These are phyloP conservation scores for Thelaira solivaga DNA, from an alignment of 2,888 invertebrate genomes.

Conservation along the genomic window DNA sequence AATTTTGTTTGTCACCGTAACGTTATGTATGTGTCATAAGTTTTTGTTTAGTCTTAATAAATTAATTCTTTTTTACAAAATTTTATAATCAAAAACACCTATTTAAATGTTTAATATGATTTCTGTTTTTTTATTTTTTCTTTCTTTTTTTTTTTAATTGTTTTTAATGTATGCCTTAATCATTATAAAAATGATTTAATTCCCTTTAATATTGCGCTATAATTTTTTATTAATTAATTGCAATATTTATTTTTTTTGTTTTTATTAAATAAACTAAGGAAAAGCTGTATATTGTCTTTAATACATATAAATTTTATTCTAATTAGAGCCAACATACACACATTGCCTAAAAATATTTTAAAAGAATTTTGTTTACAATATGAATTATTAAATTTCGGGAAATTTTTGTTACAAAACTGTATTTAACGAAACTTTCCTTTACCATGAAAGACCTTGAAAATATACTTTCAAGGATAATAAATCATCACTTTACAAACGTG, in stretches of 20 bases:
- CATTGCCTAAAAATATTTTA: too few species aligned
- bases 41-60: too few species aligned
- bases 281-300: slow-evolving; percentile 59
- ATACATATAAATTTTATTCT: slow-evolving; percentile 26
- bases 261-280: slow-evolving; percentile 26
- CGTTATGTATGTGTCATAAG: neutral
- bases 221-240: slow-evolving; percentile 10
- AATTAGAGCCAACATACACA: neutral
- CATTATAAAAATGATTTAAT: slow-evolving; percentile 31
- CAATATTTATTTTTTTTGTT: too few species aligned
- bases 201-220: slow-evolving; percentile 35
- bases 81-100: slow-evolving; percentile 18
- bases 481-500: too few species aligned
- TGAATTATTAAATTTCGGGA: too few species aligned
- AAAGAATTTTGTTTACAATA: too few species aligned
- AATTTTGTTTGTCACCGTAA: slow-evolving; percentile 16
- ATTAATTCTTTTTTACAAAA: too few species aligned
- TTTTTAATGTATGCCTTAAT: neutral
- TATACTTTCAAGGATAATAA: too few species aligned
- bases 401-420: too few species aligned
- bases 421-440: too few species aligned
- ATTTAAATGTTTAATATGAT: slow-evolving; percentile 31
- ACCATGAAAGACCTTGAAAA: too few species aligned
- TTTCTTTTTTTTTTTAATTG: neutral
- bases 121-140: neutral